Percentiles rank a stretch among this genome's conserved stretches.
Evolutionary conservation across 2,888 invertebrate species (phyloP).

Genomic region (Masnerella sp.): DNA sequence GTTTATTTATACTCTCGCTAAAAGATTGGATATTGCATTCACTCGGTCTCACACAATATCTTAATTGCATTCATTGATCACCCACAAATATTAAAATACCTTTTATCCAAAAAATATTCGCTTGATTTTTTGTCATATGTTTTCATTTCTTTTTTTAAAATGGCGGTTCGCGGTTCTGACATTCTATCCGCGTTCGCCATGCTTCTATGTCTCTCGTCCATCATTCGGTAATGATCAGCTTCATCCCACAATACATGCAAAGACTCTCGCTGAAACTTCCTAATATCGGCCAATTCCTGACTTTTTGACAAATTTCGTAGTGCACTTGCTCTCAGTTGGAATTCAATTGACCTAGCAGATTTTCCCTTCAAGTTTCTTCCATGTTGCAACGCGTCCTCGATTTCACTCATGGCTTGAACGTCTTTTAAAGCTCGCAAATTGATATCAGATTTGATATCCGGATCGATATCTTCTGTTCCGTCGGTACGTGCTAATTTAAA

Average conservation of each 20-base stretch:
- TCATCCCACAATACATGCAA: conserved; percentile 70
- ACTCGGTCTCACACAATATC: too few species aligned
- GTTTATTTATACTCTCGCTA: too few species aligned
- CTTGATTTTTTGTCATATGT: too few species aligned
- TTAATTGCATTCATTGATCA: too few species aligned
- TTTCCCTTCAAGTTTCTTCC: conserved; percentile 83
- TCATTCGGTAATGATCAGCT: conserved; percentile 75
- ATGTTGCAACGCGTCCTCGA: conserved; percentile 68
- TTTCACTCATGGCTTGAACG: conserved; percentile 67
- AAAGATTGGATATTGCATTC: too few species aligned
- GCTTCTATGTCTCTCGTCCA: conserved; percentile 76
- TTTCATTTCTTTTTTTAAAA: conserved; percentile 80
- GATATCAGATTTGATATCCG: conserved; percentile 66
- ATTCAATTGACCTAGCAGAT: conserved; percentile 85
- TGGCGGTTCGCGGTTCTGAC: conserved; percentile 80
- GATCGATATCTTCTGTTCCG: conserved; percentile 55
- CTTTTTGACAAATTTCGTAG: conserved; percentile 79
- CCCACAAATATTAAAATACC: too few species aligned
- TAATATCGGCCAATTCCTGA: conserved; percentile 76
- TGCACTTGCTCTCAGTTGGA: conserved; percentile 74
- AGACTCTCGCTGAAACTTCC: conserved; percentile 72
- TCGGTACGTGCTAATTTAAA: conserved; percentile 57
- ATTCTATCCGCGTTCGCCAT: conserved; percentile 80
- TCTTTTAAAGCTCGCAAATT: conserved; percentile 68
- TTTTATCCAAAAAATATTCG: too few species aligned